Base-by-base conservation (phyloP, 2,113 vertebrate genomes). In the Halcyon malimbica region DNA sequence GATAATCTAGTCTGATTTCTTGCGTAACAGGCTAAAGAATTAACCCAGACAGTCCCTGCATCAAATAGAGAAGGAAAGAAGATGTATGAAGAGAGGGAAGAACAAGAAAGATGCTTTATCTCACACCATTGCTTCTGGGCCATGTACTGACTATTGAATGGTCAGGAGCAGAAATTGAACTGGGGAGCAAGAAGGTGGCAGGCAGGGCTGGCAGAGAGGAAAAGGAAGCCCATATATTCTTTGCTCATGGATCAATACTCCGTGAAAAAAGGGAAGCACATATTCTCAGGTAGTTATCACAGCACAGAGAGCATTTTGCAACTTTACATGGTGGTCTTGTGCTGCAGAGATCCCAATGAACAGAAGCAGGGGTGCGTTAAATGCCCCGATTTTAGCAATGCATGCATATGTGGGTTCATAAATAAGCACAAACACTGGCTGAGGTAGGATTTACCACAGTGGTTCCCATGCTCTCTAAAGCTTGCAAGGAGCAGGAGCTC, bases 11-110 rank as follows among this genome's bases (percentile, higher is more conserved):
- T 54, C 74, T 69, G 86, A 67, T 46, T 82, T n/a, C 80, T 95
- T 93, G 96, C 80, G 25, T 92, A 95, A 95, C 89, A 83, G 57
- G 37, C 62, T 71, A 21, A 78, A 76, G 89, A 87, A 65, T 87
- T 70, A 79, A 50, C 86, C 59, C 65, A 84, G 77, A 57, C 50
- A 75, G 41, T 44, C 75, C 23, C 70, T 80, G 70, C 41, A 51
- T 33, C 78, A 73, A 69, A 51, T 0, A 37, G n/a, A 39, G 57
- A 41, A n/a, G 33, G 33, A 84, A 94, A 76, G 54, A 76, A 56
- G 67, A 57, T 71, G 42, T 23, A 26, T 6, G 10, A 50, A 87
- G 79, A 37, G 35, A 70, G 69, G 78, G 50, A 53, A 62, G 35
- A 53, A 25, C 33, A 70, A 65, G 74, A 67, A 54, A 51, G 37